A percentile compares a stretch with the other conserved stretches of the same genome.
phyloP scores from a whole-genome alignment of 1,140 invertebrate species.

The Pseudoatta argentina region DNA sequence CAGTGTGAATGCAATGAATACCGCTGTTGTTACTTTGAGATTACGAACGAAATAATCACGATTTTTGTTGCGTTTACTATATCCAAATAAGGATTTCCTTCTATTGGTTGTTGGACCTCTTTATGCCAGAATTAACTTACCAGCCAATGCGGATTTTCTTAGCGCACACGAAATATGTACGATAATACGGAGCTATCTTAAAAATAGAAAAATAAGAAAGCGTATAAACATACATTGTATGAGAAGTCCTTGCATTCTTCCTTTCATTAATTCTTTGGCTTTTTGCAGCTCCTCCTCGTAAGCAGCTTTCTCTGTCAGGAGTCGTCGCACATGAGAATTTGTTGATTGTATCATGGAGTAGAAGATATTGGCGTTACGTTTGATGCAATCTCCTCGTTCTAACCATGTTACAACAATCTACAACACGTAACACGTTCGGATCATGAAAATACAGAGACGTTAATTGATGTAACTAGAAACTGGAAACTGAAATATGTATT shows the following conservation, averaged over 20 bases:
- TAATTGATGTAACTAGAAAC: background rate
- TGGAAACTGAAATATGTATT: conserved; percentile 11
- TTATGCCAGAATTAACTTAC: conserved; percentile 80
- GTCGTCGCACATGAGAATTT: conserved; percentile 94
- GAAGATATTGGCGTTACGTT: conserved; percentile 95
- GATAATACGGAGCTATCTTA: conserved; percentile 68
- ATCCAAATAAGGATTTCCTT: conserved; percentile 65
- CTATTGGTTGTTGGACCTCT: conserved; percentile 29
- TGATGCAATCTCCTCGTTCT: conserved; percentile 96
- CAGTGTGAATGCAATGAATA: conserved; percentile 20
- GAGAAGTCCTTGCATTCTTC: conserved; percentile 92
- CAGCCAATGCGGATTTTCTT: conserved; percentile 82
- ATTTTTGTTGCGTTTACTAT: conserved; percentile 61
- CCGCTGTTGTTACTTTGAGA: conserved; percentile 7
- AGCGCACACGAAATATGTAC: conserved; percentile 77
- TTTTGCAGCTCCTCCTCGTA: conserved; percentile 95
- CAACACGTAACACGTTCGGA: conserved; percentile 55
- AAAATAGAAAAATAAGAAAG: conserved; percentile 55
- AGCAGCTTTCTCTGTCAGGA: conserved; percentile 93
- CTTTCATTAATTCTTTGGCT: conserved; percentile 92
- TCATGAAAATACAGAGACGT: background rate
- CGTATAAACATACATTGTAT: conserved; percentile 93
- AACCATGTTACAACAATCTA: conserved; percentile 95
- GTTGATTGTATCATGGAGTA: conserved; percentile 98
- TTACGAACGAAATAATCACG: conserved; percentile 48